Evolutionary conservation across 1,140 invertebrate genomes (phyloP).

Genomic region (Acromyrmex echinatior): DNA sequence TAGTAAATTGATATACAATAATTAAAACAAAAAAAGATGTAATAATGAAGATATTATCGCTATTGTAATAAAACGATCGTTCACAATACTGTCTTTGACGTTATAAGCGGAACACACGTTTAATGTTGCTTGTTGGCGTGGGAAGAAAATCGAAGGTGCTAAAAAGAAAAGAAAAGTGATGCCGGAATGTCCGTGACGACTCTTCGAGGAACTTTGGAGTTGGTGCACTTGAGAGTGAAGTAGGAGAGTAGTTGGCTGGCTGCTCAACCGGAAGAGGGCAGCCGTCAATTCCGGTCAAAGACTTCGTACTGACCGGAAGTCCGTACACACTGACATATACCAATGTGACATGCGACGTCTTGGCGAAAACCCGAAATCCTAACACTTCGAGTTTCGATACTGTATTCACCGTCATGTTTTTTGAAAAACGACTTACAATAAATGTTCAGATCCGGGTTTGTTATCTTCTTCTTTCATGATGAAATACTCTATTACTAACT

Average conservation of each 20-base stretch:
- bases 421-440: neutral
- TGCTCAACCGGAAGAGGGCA: conserved; percentile 73
- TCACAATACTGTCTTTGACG: neutral
- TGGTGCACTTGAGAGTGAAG: conserved; percentile 72
- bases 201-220: conserved; percentile 68
- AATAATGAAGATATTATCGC: neutral
- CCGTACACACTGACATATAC: neutral
- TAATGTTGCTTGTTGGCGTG: neutral
- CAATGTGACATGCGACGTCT: neutral
- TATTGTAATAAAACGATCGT: neutral
- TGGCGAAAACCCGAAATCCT: neutral
- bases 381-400: conserved; percentile 6
- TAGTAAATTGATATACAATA: neutral
- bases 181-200: conserved; percentile 47
- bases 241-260: conserved; percentile 73
- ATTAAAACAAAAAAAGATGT: neutral
- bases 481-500: neutral
- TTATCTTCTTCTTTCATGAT: neutral
- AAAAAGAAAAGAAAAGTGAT: conserved; percentile 40
- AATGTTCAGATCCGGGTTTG: neutral
- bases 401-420: neutral
- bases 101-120: neutral
- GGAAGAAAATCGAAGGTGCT: conserved; percentile 47
- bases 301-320: conserved; percentile 53
- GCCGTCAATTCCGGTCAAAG: conserved; percentile 64